Evolutionary conservation across 2,113 vertebrate species (phyloP).

Genomic region (Hypanus sabinus): DNA sequence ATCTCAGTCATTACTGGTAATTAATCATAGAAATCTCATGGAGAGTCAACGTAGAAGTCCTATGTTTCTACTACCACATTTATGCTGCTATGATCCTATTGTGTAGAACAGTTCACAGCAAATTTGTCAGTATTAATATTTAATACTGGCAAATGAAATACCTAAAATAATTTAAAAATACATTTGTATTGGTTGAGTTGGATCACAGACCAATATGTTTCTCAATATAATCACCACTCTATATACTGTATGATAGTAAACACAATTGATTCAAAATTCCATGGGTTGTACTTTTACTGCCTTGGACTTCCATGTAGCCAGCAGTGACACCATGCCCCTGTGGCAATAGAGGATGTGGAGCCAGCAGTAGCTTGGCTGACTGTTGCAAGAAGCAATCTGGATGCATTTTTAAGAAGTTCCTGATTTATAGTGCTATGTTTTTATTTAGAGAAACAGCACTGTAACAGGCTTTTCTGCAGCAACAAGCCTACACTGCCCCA

Average conservation of each 20-base stretch:
- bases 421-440: background rate
- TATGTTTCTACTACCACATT: background rate
- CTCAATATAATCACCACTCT: background rate
- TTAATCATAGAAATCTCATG: conserved; percentile 2
- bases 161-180: too few relatives aligned
- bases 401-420: background rate
- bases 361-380: background rate
- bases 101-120: background rate
- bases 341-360: background rate
- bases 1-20: background rate
- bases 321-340: background rate
- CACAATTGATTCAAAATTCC: background rate
- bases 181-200: background rate
- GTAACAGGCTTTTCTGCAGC: too few relatives aligned
- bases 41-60: background rate
- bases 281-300: background rate
- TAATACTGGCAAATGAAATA: background rate
- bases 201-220: background rate
- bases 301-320: background rate
- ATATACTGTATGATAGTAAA: background rate
- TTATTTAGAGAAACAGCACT: background rate
- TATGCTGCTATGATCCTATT: background rate
- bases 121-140: background rate
- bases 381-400: background rate
- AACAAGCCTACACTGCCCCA: too few relatives aligned